A percentile compares a stretch with the other conserved stretches of the same genome.
Conservation (phyloP, 2,113 vertebrate genomes). For the Serinus canaria region DNA sequence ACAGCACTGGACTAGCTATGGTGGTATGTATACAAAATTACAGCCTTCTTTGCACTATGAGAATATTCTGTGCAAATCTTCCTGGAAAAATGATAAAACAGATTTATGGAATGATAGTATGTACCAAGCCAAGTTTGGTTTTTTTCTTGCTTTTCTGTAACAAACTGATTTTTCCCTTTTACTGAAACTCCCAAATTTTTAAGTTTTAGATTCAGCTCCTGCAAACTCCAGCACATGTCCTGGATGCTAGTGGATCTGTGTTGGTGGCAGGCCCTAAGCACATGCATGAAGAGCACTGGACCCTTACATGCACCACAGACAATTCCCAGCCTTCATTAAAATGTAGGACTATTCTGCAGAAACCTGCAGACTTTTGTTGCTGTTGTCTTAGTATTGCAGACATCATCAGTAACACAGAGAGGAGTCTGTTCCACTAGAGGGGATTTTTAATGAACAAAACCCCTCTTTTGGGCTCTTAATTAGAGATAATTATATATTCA, state of each 20-base stretch:
- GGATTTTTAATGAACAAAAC: not conserved
- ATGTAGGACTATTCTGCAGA: not conserved
- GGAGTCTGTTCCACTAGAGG: not conserved
- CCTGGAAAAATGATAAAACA: not conserved
- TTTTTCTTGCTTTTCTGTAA: not conserved
- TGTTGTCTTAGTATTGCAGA: not conserved
- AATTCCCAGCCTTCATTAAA: not conserved
- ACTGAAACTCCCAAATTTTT: not conserved
- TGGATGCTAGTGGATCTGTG: not conserved
- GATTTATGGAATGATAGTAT: not conserved
- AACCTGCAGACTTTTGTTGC: not conserved
- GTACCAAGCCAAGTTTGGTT: not conserved
- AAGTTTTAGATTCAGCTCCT: not conserved
- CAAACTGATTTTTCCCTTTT: not conserved
- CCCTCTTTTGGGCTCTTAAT: not conserved
- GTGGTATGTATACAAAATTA: constrained; percentile 83
- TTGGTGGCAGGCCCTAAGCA: not conserved
- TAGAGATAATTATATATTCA: not conserved
- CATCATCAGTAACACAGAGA: not conserved
- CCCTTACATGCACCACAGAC: not conserved
- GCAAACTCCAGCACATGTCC: not conserved
- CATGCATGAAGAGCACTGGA: not conserved
- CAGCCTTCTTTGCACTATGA: not conserved
- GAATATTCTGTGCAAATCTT: not conserved
- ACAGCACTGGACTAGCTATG: constrained; percentile 96